Evolutionary conservation across 2,797 vertebrate genomes (phyloP).

Genomic region (Lateolabrax maculatus): DNA sequence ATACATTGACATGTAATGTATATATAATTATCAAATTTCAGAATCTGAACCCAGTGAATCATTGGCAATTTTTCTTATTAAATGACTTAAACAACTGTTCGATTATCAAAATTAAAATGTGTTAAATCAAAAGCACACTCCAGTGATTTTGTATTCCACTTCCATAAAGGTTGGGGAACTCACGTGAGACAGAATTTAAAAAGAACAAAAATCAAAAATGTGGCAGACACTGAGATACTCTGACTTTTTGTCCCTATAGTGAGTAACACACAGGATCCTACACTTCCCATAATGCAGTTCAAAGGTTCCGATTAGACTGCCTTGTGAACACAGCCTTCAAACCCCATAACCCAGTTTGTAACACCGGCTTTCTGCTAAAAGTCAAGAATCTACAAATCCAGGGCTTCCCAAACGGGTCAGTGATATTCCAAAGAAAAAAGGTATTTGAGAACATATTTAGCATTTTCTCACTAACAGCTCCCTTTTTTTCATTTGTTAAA

Average conservation of each 20-base stretch:
- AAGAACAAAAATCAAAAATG: background rate
- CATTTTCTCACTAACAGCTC: background rate
- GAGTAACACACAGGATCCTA: too few species aligned
- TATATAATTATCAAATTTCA: background rate
- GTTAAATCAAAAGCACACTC: background rate
- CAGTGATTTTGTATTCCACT: background rate
- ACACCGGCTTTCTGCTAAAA: background rate
- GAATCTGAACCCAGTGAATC: background rate
- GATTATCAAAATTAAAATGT: background rate
- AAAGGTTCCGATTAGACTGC: background rate
- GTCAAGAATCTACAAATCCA: background rate
- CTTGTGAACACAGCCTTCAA: background rate
- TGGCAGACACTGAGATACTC: background rate
- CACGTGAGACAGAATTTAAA: background rate
- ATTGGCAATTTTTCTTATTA: background rate
- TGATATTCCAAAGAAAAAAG: background rate
- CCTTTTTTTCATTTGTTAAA: background rate
- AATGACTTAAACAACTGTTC: background rate
- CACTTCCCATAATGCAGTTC: background rate
- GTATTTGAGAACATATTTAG: background rate
- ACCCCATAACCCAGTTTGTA: background rate
- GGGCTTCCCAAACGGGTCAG: background rate
- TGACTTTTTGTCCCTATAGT: background rate
- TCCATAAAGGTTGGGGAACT: background rate
- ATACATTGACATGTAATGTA: too few species aligned